Conservation (phyloP, 2,113 vertebrate species). For the Platichthys stellatus region DNA sequence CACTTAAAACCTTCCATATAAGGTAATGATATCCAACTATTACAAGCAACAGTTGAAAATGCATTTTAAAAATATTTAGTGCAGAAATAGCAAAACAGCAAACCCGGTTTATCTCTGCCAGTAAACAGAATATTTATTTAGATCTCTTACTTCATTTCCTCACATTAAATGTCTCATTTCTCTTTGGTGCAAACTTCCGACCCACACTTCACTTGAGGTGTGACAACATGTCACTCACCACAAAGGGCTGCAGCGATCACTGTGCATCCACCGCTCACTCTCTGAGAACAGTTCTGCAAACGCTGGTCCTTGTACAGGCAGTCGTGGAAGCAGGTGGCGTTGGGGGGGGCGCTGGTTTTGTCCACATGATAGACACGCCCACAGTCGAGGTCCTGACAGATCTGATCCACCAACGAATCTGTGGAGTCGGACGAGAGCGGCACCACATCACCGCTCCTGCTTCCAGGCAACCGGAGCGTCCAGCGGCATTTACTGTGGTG, state of each 20-base stretch:
- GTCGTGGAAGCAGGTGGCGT: slow-evolving; percentile 53
- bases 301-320: slow-evolving; percentile 54
- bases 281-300: slow-evolving; percentile 68
- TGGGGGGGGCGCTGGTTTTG: not conserved
- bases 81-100: no score
- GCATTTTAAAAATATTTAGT: no score
- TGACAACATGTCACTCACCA: slow-evolving; percentile 44
- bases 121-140: no score
- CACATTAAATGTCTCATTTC: no score
- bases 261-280: slow-evolving; percentile 24
- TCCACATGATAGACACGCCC: slow-evolving; percentile 19
- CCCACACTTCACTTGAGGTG: no score
- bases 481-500: slow-evolving; percentile 57
- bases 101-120: no score
- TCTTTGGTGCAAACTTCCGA: no score
- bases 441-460: slow-evolving; percentile 8
- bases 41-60: no score
- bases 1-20: no score
- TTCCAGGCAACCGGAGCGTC: slow-evolving; percentile 44
- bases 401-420: not conserved
- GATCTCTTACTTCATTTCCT: no score
- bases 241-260: slow-evolving; percentile 49
- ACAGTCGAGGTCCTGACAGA: slow-evolving; percentile 66
- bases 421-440: slow-evolving; percentile 6
- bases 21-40: no score